Evolutionary conservation across 2,113 vertebrate genomes (phyloP).

Genomic region (Cisticola juncidis): DNA sequence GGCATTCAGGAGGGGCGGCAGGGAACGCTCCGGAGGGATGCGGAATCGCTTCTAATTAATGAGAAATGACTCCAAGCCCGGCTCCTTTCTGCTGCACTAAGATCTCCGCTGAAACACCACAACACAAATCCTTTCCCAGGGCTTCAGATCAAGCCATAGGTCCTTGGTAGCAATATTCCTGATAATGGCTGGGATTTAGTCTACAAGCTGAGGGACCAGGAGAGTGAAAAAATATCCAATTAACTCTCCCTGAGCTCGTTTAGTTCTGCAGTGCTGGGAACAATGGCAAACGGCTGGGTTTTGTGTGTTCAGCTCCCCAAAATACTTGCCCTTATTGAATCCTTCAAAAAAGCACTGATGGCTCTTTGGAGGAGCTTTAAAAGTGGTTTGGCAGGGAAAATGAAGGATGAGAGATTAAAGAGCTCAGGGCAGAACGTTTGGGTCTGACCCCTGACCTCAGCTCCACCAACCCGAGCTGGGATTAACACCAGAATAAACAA

Average conservation of each 20-base stretch:
- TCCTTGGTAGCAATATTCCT: not conserved
- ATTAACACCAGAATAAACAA: not conserved
- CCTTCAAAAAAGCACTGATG: not conserved
- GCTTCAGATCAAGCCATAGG: not conserved
- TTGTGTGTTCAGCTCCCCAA: not conserved
- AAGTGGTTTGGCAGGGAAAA: not conserved
- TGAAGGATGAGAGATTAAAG: not conserved
- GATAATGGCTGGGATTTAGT: not conserved
- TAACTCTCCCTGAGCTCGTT: not conserved
- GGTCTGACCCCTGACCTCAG: not conserved
- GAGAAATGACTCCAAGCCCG: not conserved
- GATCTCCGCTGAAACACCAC: not conserved
- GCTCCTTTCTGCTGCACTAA: not conserved
- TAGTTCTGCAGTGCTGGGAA: not conserved
- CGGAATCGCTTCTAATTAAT: slow-evolving; percentile 25
- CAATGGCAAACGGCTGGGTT: not conserved
- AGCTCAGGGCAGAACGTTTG: not conserved
- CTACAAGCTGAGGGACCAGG: not conserved
- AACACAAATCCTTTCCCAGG: not conserved
- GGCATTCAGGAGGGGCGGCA: not conserved
- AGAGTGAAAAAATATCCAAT: not conserved
- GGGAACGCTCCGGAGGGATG: not conserved
- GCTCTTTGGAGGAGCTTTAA: not conserved
- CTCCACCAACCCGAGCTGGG: not conserved
- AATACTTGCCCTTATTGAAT: not conserved